phyloP scores from a whole-genome alignment of 2,113 vertebrate species.

The Elephantulus edwardii region DNA sequence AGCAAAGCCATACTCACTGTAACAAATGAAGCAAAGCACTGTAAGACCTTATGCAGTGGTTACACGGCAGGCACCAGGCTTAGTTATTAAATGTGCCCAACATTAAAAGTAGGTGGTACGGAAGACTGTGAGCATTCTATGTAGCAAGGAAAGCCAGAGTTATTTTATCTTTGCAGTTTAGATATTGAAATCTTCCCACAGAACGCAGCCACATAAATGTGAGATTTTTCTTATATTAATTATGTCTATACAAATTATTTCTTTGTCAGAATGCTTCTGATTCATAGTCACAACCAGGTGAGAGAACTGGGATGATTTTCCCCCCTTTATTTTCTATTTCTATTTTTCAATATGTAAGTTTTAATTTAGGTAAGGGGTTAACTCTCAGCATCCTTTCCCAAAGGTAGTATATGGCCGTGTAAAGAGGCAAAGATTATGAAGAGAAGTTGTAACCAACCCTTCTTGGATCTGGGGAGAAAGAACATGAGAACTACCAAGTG shows the following conservation, averaged over 20 bases:
- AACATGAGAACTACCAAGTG: neutral
- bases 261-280: no score
- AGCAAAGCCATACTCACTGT: conserved; percentile 98
- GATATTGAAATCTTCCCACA: no score
- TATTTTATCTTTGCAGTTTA: no score
- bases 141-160: no score
- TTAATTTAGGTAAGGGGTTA: neutral
- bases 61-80: neutral
- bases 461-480: neutral
- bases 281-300: no score
- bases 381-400: neutral
- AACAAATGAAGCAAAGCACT: conserved; percentile 40
- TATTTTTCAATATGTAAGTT: neutral
- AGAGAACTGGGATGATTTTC: neutral
- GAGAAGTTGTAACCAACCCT: neutral
- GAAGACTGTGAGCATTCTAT: no score
- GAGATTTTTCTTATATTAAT: no score
- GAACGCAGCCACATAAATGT: no score
- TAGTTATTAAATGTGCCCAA: neutral
- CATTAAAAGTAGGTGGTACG: neutral
- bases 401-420: neutral
- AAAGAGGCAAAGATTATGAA: neutral
- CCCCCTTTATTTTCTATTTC: neutral
- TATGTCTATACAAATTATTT: no score
- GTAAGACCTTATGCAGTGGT: neutral